A percentile compares a stretch with the other conserved stretches of the same genome.
Evolutionary conservation across 2,113 vertebrate genomes (phyloP).

Genomic region (Calypte anna): DNA sequence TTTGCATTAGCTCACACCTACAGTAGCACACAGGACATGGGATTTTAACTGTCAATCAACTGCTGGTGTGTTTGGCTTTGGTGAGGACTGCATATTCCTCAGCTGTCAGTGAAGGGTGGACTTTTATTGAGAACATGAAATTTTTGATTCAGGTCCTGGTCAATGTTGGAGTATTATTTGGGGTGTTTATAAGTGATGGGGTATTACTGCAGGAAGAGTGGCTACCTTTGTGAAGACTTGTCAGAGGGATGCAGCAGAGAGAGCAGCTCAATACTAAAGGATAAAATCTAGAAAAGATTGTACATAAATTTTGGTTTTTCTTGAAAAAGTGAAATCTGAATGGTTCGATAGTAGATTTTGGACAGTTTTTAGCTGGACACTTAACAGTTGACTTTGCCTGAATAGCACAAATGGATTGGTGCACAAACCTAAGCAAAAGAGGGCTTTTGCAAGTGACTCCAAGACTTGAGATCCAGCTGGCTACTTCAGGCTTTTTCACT

Average conservation of each 20-base stretch:
- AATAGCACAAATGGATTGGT: neutral
- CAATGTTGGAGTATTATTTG: neutral
- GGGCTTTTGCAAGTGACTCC: neutral
- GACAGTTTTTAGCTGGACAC: neutral
- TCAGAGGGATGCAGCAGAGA: neutral
- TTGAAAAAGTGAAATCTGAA: neutral
- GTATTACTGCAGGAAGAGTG: neutral
- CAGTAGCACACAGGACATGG: accelerated
- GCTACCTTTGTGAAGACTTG: neutral
- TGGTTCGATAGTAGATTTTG: neutral
- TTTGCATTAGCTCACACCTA: neutral
- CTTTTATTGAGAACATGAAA: neutral
- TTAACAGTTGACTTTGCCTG: neutral
- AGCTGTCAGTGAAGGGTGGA: neutral
- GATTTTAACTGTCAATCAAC: neutral
- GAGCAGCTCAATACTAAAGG: neutral
- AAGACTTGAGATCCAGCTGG: neutral
- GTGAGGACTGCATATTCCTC: neutral
- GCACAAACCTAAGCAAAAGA: neutral
- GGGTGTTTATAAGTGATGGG: neutral
- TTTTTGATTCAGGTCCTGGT: neutral
- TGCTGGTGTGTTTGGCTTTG: neutral
- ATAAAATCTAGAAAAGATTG: neutral
- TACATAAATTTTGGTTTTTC: neutral
- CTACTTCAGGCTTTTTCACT: neutral